Evolutionary conservation across 2,113 vertebrate species (phyloP), one percentile per base, ranked within the genome.

Genomic region (Bufo bufo): DNA sequence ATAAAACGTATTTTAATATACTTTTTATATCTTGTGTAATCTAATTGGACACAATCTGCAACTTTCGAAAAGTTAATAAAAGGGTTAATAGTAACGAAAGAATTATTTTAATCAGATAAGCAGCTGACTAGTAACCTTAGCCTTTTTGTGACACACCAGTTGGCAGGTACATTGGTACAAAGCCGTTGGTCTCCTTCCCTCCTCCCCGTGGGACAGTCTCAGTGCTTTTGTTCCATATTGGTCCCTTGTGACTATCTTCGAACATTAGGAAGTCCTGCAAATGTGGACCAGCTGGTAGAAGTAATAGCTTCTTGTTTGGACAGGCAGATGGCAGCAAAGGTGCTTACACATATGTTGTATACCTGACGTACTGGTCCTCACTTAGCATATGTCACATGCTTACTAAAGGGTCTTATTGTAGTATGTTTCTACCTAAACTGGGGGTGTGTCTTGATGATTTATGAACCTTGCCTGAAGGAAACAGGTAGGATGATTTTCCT

Each of bases 71-170:
- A 33, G 58, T 84, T 17, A 69, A 23, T 9, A 14, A 88, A 83
- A 75, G 66, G 66, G 80, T 88, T 88, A 88, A 88, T 9, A 75
- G 89, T 90, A 94, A 93, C 93, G 93, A 96, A 96, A 95, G 94
- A 90, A 91, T 94, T 92, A 94, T 91, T 96, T 96, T 97, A 96
- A 96, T 93, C 93, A 92, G 95, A 96, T 96, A 96, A 96, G 95
- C 94, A 93, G 90, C 91, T 0, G 85, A 90, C 88, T 90, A 90
- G 95, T 96, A 96, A 96, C 92, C 93, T 93, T 93, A 96, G 94
- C 93, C 90, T 69, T 90, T 94, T 95, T 94, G 95, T 97, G 96
- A 96, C 96, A 96, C 95, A 96, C 94, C 95, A 97, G 94, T 97
- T 97, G 97, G 97, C 96, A 97, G 96, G 96, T 97, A 96, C 91